Conservation (phyloP, 2,888 invertebrate species). For the Hydraecia micacea region DNA sequence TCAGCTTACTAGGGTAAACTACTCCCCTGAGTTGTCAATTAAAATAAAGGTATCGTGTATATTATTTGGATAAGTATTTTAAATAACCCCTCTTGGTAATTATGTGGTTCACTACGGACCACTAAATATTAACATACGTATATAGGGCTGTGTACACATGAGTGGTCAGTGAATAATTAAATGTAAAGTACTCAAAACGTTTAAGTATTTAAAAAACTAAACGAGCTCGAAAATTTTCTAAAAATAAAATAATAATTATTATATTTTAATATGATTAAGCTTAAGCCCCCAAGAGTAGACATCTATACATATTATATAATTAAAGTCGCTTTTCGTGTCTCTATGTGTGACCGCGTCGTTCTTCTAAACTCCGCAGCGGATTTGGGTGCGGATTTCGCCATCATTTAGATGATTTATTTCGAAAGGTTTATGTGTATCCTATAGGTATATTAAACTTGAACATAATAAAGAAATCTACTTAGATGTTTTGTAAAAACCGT, state of each 20-base stretch:
- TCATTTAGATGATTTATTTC: not conserved
- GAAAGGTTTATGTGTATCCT: not conserved
- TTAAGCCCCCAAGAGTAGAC: not conserved
- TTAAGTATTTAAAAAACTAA: not conserved
- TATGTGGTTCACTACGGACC: not conserved
- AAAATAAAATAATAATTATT: not conserved
- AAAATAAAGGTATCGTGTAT: slow-evolving; percentile 21
- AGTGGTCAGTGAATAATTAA: slow-evolving; percentile 5
- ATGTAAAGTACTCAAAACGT: not conserved
- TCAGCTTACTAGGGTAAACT: slow-evolving; percentile 1
- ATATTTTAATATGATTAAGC: not conserved
- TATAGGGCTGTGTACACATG: not conserved
- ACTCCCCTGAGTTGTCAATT: slow-evolving; percentile 9
- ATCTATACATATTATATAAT: not conserved
- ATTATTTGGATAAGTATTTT: slow-evolving; percentile 10
- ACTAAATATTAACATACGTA: not conserved
- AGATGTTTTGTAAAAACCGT: not conserved
- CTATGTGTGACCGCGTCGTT: not conserved
- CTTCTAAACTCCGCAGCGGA: not conserved
- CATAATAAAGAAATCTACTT: not conserved
- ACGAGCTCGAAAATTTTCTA: not conserved
- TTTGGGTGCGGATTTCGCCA: not conserved
- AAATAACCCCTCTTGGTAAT: not conserved
- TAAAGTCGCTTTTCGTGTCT: not conserved
- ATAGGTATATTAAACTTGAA: not conserved